Evolutionary conservation across 1,140 invertebrate genomes (phyloP).

Genomic region (Ooceraea biroi): DNA sequence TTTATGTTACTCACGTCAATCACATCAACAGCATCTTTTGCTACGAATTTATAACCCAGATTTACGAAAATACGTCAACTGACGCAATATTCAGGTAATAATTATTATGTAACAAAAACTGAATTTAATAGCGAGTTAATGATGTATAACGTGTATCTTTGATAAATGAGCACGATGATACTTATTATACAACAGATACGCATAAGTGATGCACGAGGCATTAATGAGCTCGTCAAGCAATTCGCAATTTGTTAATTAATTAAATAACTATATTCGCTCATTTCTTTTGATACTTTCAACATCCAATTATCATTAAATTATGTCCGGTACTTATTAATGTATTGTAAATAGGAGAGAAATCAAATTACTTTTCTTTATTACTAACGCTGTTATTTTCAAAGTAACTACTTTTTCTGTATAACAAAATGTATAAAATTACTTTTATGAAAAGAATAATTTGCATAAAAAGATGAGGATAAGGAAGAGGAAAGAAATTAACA

Average conservation of each 20-base stretch:
- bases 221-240: conserved; percentile 23
- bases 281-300: conserved; percentile 29
- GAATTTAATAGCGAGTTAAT: conserved; percentile 20
- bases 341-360: conserved; percentile 8
- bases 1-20: neutral
- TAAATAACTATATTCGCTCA: conserved; percentile 33
- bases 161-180: conserved; percentile 32
- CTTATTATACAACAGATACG: conserved; percentile 6
- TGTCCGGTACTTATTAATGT: neutral
- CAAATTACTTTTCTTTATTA: conserved; percentile 10
- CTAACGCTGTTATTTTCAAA: neutral
- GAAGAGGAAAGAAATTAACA: neutral
- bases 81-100: conserved; percentile 42
- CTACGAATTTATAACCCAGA: conserved; percentile 7
- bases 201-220: neutral
- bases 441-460: neutral
- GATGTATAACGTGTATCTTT: conserved; percentile 14
- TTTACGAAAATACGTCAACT: conserved; percentile 16
- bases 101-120: conserved; percentile 15
- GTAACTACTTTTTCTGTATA: neutral
- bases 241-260: conserved; percentile 30
- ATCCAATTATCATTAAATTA: conserved; percentile 46
- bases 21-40: neutral
- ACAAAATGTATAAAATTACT: neutral
- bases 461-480: neutral